Conservation (phyloP, 2,888 invertebrate genomes). For the Fragum sueziense region DNA sequence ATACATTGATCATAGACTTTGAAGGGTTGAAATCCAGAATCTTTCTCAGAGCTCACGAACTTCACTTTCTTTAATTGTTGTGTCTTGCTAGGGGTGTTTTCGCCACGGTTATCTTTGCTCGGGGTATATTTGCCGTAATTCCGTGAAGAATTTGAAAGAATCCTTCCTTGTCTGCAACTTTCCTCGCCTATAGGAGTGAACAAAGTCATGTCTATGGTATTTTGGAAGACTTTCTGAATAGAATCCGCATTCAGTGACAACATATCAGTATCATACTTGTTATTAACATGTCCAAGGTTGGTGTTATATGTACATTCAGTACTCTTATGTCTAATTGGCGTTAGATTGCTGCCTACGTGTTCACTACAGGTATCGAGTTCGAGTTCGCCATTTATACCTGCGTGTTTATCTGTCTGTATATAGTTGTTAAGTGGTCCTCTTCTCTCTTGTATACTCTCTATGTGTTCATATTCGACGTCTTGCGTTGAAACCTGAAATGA, state of each 20-base stretch:
- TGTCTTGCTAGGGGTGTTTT: background rate
- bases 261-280: conserved; percentile 26
- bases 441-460: no score
- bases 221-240: conserved; percentile 67
- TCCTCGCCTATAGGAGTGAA: conserved; percentile 53
- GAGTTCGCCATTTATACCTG: no score
- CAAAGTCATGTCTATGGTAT: conserved; percentile 64
- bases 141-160: no score
- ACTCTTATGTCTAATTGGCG: no score
- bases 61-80: background rate
- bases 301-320: no score
- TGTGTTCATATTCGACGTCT: no score
- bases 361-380: no score
- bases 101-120: background rate
- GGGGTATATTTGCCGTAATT: no score
- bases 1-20: background rate
- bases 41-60: background rate
- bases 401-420: no score
- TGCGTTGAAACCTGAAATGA: no score
- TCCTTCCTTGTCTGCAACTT: background rate
- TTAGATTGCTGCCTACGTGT: no score
- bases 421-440: no score
- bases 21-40: background rate
- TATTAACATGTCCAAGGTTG: background rate
- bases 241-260: conserved; percentile 59